phyloP scores from a whole-genome alignment of 2,888 invertebrate genomes.

The Andrena praecox region DNA sequence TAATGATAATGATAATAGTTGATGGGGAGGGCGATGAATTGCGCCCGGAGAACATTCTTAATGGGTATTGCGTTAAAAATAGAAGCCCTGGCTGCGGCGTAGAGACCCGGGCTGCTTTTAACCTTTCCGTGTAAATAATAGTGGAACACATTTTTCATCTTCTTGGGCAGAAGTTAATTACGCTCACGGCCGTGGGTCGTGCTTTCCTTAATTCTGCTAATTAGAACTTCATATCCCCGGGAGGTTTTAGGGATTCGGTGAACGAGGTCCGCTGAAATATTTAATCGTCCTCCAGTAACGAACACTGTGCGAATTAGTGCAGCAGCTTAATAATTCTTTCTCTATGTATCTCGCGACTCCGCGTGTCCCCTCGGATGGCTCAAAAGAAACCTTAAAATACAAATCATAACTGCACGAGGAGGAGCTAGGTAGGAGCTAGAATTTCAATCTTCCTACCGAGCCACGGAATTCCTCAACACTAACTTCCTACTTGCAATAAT shows the following conservation, averaged over 20 bases:
- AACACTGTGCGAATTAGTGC: background rate
- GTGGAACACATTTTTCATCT: background rate
- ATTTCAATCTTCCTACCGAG: no score
- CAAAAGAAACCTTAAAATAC: no score
- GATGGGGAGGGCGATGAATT: background rate
- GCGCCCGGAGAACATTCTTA: background rate
- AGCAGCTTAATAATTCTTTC: conserved; percentile 1
- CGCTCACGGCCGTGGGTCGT: background rate
- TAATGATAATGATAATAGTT: conserved; percentile 3
- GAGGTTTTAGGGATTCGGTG: background rate
- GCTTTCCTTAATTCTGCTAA: conserved; percentile 43
- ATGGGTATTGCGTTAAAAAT: background rate
- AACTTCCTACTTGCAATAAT: no score
- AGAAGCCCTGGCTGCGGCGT: background rate
- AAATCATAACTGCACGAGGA: no score
- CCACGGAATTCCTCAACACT: no score
- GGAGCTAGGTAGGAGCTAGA: no score
- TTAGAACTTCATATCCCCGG: conserved; percentile 28
- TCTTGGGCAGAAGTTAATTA: conserved; percentile 34
- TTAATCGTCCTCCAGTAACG: conserved; percentile 2
- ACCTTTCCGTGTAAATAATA: background rate
- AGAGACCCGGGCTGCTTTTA: background rate
- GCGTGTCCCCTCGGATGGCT: background rate
- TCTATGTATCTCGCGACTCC: background rate
- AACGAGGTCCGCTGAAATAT: conserved; percentile 1